phyloP scores from a whole-genome alignment of 2,888 invertebrate species.

The Theretra japonica region DNA sequence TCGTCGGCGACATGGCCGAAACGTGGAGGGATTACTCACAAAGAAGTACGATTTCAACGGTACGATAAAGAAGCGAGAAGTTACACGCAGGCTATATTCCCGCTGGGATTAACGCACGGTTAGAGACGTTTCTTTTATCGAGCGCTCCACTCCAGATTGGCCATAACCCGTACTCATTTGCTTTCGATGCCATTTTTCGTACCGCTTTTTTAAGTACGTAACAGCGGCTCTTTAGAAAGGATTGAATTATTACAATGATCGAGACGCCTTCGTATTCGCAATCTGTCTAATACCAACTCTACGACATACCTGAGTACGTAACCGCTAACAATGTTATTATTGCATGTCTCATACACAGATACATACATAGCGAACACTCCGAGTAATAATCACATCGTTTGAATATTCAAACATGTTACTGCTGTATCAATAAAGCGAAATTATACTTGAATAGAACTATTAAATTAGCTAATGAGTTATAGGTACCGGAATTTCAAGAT shows the following conservation, averaged over 20 bases:
- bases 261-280: too few species aligned
- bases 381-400: conserved; percentile 63
- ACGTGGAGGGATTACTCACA: conserved; percentile 84
- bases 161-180: conserved; percentile 18
- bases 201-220: not conserved
- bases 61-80: conserved; percentile 82
- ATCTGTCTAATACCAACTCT: conserved; percentile 1
- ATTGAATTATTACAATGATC: too few species aligned
- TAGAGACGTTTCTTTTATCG: conserved; percentile 62
- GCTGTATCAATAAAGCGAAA: conserved; percentile 47
- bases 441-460: conserved; percentile 55
- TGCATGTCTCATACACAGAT: conserved; percentile 55
- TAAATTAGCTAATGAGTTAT: not conserved
- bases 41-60: conserved; percentile 84
- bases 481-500: too few species aligned
- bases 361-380: conserved; percentile 36
- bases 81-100: conserved; percentile 75
- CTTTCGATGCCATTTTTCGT: conserved; percentile 15
- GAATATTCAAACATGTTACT: conserved; percentile 61
- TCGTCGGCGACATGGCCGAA: conserved; percentile 82
- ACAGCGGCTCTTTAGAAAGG: not conserved
- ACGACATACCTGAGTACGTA: conserved; percentile 1
- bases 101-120: conserved; percentile 76
- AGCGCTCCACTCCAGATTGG: conserved; percentile 25
- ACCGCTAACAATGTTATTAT: conserved; percentile 52